phyloP scores from a whole-genome alignment of 2,888 invertebrate genomes.

The Villa cingulata region DNA sequence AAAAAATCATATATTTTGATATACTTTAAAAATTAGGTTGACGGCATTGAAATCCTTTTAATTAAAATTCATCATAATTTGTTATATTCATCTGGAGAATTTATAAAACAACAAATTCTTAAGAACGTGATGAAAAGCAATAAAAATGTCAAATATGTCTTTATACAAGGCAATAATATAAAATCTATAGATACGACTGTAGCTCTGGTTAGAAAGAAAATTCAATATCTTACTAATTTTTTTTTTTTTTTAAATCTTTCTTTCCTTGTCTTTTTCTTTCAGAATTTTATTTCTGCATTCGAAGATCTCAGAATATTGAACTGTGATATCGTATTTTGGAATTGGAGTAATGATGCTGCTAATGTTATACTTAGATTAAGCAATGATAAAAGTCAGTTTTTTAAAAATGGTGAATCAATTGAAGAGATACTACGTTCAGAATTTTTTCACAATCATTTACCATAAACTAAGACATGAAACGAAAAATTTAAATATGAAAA shows the following conservation, averaged over 20 bases:
- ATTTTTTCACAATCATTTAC: not conserved
- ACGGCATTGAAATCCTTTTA: conserved; percentile 38
- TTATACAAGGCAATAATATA: conserved; percentile 57
- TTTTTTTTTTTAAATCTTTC: conserved; percentile 1
- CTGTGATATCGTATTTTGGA: conserved; percentile 41
- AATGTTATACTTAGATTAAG: conserved; percentile 29
- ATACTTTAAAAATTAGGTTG: conserved; percentile 23
- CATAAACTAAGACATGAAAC: not conserved
- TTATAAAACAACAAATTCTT: conserved; percentile 50
- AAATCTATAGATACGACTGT: conserved; percentile 47
- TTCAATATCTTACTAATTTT: not conserved
- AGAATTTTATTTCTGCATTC: conserved; percentile 42
- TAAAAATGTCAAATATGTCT: conserved; percentile 46
- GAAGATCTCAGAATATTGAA: conserved; percentile 40
- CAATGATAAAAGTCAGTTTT: conserved; percentile 21
- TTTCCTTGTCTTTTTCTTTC: not conserved
- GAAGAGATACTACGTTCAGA: conserved; percentile 12
- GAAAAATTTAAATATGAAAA: too few relatives aligned
- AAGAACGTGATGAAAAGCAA: conserved; percentile 53
- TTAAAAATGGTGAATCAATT: conserved; percentile 22
- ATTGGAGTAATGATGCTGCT: conserved; percentile 34
- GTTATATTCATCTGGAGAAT: conserved; percentile 70
- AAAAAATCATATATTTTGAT: not conserved
- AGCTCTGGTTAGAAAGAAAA: conserved; percentile 38
- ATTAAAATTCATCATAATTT: conserved; percentile 58